Base-by-base conservation (phyloP, 2,113 vertebrate genomes). In the Salvelinus namaycush region DNA sequence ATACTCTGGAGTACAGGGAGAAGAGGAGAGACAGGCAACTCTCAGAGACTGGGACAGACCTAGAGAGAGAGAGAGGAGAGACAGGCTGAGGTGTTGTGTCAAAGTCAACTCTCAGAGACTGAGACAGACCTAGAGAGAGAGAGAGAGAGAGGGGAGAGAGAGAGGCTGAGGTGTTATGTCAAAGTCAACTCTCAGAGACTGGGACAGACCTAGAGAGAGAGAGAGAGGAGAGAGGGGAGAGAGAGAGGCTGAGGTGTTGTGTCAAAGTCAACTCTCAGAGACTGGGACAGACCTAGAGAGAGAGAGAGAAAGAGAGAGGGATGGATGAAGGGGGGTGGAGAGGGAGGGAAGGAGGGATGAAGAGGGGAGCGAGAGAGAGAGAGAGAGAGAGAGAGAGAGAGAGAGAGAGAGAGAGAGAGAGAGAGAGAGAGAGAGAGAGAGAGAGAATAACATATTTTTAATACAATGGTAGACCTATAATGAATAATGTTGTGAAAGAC, bases 1-100 rank as follows among this genome's bases (percentile, higher is more conserved):
- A 71, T 94, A 93, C 73, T 95, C 91, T 0, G 94, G 93, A 24
- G 92, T 87, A 49, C 22, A 29, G 24, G 71, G 51, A 59, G 16
- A 16, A 29, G 48, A 24, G 48, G 48, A 18, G 70, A 54, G 48
- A 9, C 16, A 27, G 24, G 65, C 7, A 2, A 4, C 12, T 70
- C 85, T 89, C 72, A 82, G 69, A 71, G 89, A 65, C 12, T 76
- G 84, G 75, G 80, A 85, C 71, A 86, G 59, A 75, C 85, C 87
- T 89, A 86, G 81, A 18, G 85, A 70, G 49, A 7, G 0, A 24
- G 24, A 24, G 24, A 24, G 24, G 31, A 59, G 64, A 20, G 18
- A 11, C 27, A 29, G 27, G 27, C 3, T 29, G 29, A 29, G 29
- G 29, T 29, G 3, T 29, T 29, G 29, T 29, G 29, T 29, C 29